A percentile compares a stretch with the other conserved stretches of the same genome.
Conservation (phyloP, 2,113 vertebrate genomes). For the Chinchilla lanigera region DNA sequence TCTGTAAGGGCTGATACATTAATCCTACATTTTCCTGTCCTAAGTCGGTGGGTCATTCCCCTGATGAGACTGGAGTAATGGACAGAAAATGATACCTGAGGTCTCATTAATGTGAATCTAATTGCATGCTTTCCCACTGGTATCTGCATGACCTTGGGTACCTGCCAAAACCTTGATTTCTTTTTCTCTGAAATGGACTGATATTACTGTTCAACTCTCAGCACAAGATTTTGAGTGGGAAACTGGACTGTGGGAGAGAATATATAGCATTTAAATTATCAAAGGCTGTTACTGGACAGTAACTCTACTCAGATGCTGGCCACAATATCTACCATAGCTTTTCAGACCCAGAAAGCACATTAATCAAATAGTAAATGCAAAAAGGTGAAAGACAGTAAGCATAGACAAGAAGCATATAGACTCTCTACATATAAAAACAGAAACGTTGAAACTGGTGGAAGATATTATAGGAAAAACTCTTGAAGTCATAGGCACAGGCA, state of each 20-base stretch:
- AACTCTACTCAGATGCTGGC: not conserved
- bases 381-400: not conserved
- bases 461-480: not conserved
- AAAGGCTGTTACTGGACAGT: not conserved
- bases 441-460: not conserved
- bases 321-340: not conserved
- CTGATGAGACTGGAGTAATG: not conserved
- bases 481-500: not conserved
- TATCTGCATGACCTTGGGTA: not conserved
- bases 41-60: not conserved
- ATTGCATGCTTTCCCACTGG: not conserved
- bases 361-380: not conserved
- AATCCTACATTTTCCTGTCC: not conserved
- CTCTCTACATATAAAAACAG: not conserved
- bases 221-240: not conserved
- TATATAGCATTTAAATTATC: not conserved
- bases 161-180: not conserved
- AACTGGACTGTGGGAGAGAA: not conserved
- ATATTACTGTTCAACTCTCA: not conserved
- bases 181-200: not conserved
- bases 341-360: not conserved
- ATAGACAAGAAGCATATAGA: not conserved
- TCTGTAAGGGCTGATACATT: not conserved
- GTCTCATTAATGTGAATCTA: fast-evolving
- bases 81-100: not conserved